phyloP scores from a whole-genome alignment of 2,113 vertebrate species.

The Petrocephalus microphthalmus region DNA sequence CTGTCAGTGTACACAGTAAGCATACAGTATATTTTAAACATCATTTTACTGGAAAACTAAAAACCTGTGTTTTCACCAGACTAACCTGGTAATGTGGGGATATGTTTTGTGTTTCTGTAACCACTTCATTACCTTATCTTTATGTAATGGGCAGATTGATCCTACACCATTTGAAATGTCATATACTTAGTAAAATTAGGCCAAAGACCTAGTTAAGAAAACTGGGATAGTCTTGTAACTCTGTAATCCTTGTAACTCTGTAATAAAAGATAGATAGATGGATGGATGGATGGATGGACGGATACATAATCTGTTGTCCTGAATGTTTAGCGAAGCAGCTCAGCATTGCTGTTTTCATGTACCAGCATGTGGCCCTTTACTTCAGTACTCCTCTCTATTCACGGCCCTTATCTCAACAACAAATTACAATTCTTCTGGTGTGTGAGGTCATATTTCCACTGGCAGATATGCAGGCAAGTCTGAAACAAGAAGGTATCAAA shows the following conservation, averaged over 20 bases:
- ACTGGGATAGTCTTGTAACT: not conserved
- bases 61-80: not conserved
- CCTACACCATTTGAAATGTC: not conserved
- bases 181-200: not conserved
- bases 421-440: not conserved
- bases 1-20: not conserved
- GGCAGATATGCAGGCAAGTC: not conserved
- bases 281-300: not conserved
- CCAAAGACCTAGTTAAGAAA: not conserved
- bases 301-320: not conserved
- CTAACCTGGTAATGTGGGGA: not conserved
- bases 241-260: not conserved
- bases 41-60: not conserved
- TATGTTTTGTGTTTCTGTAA: too few species aligned
- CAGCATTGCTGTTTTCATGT: not conserved
- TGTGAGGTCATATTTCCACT: not conserved
- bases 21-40: not conserved
- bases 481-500: not conserved
- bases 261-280: not conserved
- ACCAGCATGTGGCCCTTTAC: not conserved
- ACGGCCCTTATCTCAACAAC: not conserved
- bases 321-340: not conserved
- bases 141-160: not conserved
- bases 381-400: not conserved
- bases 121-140: too few species aligned